phyloP scores from a whole-genome alignment of 2,797 vertebrate genomes.

The Melanotaenia boesemani region DNA sequence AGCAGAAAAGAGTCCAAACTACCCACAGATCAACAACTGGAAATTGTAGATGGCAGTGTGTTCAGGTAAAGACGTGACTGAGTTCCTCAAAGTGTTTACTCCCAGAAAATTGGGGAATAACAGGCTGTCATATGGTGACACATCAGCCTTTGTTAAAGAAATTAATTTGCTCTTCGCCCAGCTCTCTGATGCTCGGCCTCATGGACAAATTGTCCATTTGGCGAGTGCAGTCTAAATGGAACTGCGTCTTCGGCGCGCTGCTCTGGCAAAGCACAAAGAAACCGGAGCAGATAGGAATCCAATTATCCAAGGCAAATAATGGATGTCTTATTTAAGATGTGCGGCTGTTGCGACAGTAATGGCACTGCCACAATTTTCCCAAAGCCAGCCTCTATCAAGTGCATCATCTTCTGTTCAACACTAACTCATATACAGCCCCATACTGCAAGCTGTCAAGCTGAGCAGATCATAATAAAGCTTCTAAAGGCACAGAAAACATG shows the following conservation, averaged over 20 bases:
- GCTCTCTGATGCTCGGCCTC: slow-evolving; percentile 65
- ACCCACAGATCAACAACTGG: slow-evolving; percentile 56
- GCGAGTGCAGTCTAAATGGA: slow-evolving; percentile 73
- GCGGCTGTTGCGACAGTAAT: slow-evolving; percentile 62
- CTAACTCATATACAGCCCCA: slow-evolving; percentile 54
- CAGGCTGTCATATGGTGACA: slow-evolving; percentile 76
- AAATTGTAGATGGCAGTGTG: slow-evolving; percentile 69
- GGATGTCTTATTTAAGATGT: slow-evolving; percentile 78
- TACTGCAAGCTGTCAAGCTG: slow-evolving; percentile 43
- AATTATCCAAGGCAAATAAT: slow-evolving; percentile 79
- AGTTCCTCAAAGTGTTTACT: slow-evolving; percentile 70
- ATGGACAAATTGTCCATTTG: slow-evolving; percentile 79
- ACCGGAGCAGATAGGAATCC: slow-evolving; percentile 70
- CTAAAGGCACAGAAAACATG: slow-evolving; percentile 42
- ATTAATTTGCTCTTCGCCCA: slow-evolving; percentile 72
- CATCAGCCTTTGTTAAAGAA: slow-evolving; percentile 81
- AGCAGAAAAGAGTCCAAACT: slow-evolving; percentile 45
- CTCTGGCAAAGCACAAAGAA: slow-evolving; percentile 68
- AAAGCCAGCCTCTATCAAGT: slow-evolving; percentile 61
- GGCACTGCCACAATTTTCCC: slow-evolving; percentile 51
- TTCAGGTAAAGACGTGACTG: slow-evolving; percentile 71
- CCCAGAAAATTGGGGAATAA: slow-evolving; percentile 74
- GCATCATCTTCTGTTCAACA: slow-evolving; percentile 62
- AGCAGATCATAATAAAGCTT: slow-evolving; percentile 52
- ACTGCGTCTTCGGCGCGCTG: slow-evolving; percentile 66